Conservation (phyloP, 2,113 vertebrate species). For the Dinomys branickii region DNA sequence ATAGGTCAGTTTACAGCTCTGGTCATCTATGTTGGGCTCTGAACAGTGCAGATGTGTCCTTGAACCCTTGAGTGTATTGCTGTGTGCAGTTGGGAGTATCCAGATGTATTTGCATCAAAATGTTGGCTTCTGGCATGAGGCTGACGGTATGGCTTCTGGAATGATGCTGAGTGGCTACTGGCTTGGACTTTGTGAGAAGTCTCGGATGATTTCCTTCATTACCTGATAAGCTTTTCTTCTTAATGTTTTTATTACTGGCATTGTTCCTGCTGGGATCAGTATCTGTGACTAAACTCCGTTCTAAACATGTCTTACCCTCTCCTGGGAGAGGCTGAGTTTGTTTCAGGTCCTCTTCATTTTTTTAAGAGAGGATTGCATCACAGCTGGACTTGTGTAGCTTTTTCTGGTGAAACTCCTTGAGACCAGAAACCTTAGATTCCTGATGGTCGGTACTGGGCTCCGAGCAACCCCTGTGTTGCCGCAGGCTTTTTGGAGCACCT, state of each 20-base stretch:
- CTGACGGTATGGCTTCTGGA: conserved; percentile 74
- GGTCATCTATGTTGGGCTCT: conserved; percentile 87
- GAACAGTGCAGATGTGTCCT: conserved; percentile 89
- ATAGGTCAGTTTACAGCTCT: conserved; percentile 67
- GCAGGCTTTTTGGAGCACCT: conserved; percentile 74
- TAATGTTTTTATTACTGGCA: conserved; percentile 58
- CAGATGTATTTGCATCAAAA: conserved; percentile 48
- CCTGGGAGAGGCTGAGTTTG: conserved; percentile 72
- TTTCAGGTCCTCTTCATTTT: conserved; percentile 86
- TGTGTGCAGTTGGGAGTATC: conserved; percentile 73
- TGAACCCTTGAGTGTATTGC: conserved; percentile 75
- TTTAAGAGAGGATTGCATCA: conserved; percentile 86
- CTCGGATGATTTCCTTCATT: conserved; percentile 82
- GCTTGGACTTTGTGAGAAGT: conserved; percentile 84
- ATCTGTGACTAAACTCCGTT: conserved; percentile 63
- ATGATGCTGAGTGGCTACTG: conserved; percentile 82
- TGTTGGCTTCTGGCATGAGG: conserved; percentile 75
- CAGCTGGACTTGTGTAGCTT: conserved; percentile 90
- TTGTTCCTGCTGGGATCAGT: conserved; percentile 82
- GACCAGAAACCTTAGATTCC: conserved; percentile 58
- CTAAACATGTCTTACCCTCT: too few relatives aligned
- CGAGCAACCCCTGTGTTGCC: conserved; percentile 89
- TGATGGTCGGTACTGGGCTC: conserved; percentile 88
- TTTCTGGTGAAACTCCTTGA: conserved; percentile 66
- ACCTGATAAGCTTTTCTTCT: conserved; percentile 83